These are phyloP conservation scores for Agrypnus murinus DNA, from an alignment of 2,888 invertebrate genomes.

Conservation along the genomic window DNA sequence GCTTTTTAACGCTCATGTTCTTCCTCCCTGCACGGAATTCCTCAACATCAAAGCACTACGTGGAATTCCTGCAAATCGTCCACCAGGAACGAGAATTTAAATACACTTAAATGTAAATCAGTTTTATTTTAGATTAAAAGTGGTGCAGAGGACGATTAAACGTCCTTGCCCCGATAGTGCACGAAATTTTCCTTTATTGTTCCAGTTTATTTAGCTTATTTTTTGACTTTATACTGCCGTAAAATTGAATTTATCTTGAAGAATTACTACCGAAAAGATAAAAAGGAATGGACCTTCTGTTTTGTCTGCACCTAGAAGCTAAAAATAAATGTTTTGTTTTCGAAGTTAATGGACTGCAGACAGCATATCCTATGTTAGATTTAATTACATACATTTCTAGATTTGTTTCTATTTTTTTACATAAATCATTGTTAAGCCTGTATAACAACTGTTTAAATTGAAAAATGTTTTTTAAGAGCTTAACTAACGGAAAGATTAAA, in stretches of 20 bases:
- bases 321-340: conserved; percentile 28
- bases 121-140: conserved; percentile 53
- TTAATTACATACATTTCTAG: too few species aligned
- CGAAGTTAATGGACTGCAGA: not conserved
- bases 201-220: conserved; percentile 35
- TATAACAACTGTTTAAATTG: too few species aligned
- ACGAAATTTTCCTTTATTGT: conserved; percentile 42
- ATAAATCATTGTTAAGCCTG: too few species aligned
- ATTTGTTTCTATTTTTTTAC: too few species aligned
- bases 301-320: conserved; percentile 37
- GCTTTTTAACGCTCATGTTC: conserved; percentile 32
- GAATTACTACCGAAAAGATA: conserved; percentile 35
- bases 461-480: too few species aligned
- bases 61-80: conserved; percentile 57
- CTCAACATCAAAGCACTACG: conserved; percentile 57
- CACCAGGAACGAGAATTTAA: conserved; percentile 50
- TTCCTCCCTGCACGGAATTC: conserved; percentile 37
- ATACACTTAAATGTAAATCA: conserved; percentile 54
- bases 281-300: conserved; percentile 34
- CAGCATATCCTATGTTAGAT: too few species aligned
- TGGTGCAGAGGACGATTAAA: conserved; percentile 42
- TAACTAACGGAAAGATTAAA: too few species aligned
- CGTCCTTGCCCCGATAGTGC: conserved; percentile 43
- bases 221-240: conserved; percentile 36
- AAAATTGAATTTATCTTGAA: conserved; percentile 40